Evolutionary conservation across 1,140 invertebrate species (phyloP), one percentile per base, ranked within the genome.

Genomic region (Bombus pyrosoma): DNA sequence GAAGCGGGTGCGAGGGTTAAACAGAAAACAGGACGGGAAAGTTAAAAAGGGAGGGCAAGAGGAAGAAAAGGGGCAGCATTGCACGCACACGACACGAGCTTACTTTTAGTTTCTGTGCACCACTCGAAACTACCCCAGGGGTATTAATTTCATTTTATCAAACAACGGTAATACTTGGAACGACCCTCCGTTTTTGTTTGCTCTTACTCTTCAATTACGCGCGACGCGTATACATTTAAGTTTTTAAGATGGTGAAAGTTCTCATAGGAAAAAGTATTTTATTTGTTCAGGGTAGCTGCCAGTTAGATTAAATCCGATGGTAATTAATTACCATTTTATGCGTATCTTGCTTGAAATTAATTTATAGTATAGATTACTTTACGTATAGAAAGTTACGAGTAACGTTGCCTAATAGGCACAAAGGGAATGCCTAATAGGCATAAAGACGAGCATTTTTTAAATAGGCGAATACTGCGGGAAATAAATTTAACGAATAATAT

Each of bases 131-230:
- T 69, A 86, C 91, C 87, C 89, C 77, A 76, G 84, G 84, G 89
- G 90, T 86, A 93, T 93, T 92, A 92, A 91, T 92, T 87, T 86
- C 88, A 86, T 92, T 92, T 92, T 88, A 90, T 92, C 91, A 89
- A 91, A 91, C 90, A 86, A 68, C 71, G 84, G 15, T 64, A 37
- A 72, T 64, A 81, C 68, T 15, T 37, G 57, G 34, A 69, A 34
- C 76, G 47, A 69, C 81, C 64, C 81, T 39, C 41, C 76, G 77
- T 84, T 82, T 8, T 79, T 90, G 87, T 88, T 90, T 90, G 59
- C 82, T 28, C 37, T 78, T 37, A 10, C 39, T 57, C 82, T 76
- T 59, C 47, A 25, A 41, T 34, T n/a, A 10, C 37, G 6, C 37
- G 74, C n/a, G 34, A 22, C 59, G 43, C 43, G 53, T 47, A 4